Evolutionary conservation across 2,888 invertebrate species (phyloP).

Genomic region (Andrena bucephala): DNA sequence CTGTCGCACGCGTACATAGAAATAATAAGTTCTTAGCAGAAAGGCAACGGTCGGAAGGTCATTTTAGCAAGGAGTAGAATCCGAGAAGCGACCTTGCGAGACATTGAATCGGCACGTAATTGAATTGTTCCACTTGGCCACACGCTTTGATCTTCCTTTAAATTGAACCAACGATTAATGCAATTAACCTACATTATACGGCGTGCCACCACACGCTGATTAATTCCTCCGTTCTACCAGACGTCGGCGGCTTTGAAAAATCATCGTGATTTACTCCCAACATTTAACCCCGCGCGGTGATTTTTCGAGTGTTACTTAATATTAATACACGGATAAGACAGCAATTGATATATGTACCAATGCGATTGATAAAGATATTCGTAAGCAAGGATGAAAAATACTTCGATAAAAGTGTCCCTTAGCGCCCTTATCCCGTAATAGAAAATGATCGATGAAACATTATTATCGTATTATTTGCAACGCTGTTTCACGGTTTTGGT

Average conservation of each 20-base stretch:
- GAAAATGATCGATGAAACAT: no score
- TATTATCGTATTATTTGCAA: no score
- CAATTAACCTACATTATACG: slow-evolving; percentile 73
- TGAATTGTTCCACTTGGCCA: slow-evolving; percentile 84
- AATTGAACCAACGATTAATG: slow-evolving; percentile 79
- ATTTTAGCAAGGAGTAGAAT: slow-evolving; percentile 43
- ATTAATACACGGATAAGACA: background rate
- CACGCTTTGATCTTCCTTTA: slow-evolving; percentile 81
- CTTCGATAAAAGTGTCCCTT: no score
- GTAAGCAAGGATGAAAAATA: no score
- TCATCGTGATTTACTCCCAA: slow-evolving; percentile 24
- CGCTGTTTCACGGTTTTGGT: no score
- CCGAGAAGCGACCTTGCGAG: slow-evolving; percentile 71
- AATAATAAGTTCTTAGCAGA: slow-evolving; percentile 11
- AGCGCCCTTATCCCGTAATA: no score
- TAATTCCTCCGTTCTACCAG: slow-evolving; percentile 42
- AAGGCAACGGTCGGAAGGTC: slow-evolving; percentile 27
- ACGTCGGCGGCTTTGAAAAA: slow-evolving; percentile 39
- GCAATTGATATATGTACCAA: background rate
- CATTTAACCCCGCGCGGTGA: slow-evolving; percentile 8
- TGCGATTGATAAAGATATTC: no score
- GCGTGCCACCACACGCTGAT: slow-evolving; percentile 52
- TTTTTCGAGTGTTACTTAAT: background rate
- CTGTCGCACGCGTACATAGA: background rate
- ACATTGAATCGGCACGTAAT: slow-evolving; percentile 82